Percentiles rank a stretch among this genome's conserved stretches.
Conservation (phyloP, 2,113 vertebrate species). For the rabbit (Oryctolagus cuniculus) region DNA sequence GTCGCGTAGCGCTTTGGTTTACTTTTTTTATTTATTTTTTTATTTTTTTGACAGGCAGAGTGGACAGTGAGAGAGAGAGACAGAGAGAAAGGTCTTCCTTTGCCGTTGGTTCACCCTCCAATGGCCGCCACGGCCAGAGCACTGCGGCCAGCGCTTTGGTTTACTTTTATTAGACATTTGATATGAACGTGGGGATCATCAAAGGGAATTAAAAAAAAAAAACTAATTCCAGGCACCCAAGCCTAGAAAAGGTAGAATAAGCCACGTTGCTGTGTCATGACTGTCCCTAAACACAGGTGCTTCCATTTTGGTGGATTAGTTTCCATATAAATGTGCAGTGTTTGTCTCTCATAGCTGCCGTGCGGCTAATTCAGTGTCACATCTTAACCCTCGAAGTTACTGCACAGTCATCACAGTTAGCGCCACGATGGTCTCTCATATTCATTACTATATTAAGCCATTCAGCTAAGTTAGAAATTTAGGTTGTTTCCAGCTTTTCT, state of each 20-base stretch:
- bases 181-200: background rate
- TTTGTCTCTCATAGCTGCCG: background rate
- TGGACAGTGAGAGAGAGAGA: no score
- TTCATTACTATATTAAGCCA: background rate
- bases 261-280: background rate
- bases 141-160: background rate
- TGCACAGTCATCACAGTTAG: background rate
- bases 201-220: background rate
- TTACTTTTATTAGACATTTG: background rate
- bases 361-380: constrained; percentile 19
- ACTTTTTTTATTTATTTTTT: no score
- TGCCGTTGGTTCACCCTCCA: no score
- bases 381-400: background rate
- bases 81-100: no score
- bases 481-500: background rate
- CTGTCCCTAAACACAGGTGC: background rate
- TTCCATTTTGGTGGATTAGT: constrained; percentile 25
- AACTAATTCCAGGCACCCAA: background rate
- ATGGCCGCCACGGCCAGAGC: no score
- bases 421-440: background rate
- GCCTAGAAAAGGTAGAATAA: constrained; percentile 27
- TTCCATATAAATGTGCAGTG: background rate
- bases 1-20: background rate
- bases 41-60: no score
- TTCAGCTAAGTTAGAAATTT: constrained; percentile 40